These are phyloP conservation scores for Dendrophyllia cribrosa DNA, from an alignment of 64 coral and sea anemone genomes.

Conservation along the genomic window DNA sequence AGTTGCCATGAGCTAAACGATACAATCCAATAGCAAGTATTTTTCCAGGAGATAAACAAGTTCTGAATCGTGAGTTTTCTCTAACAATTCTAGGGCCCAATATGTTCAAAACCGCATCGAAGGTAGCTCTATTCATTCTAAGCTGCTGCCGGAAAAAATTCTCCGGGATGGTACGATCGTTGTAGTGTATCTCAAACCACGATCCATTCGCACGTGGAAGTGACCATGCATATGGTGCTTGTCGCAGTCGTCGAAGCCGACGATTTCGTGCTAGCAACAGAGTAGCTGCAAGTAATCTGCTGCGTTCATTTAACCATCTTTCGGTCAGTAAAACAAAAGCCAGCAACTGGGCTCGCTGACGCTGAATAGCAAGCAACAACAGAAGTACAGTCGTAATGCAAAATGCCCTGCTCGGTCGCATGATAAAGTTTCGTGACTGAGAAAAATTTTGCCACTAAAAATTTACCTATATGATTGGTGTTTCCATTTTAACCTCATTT, in stretches of 20 bases:
- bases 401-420: background rate
- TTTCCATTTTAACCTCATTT: background rate
- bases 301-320: conserved; percentile 25
- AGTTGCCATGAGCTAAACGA: conserved; percentile 47
- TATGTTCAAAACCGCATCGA: conserved; percentile 35
- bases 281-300: conserved; percentile 1
- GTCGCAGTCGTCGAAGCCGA: conserved; percentile 3
- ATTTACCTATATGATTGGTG: background rate
- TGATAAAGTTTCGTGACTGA: background rate
- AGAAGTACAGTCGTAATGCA: background rate
- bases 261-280: conserved; percentile 49
- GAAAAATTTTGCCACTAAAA: background rate
- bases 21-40: conserved; percentile 55
- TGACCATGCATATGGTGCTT: conserved; percentile 52
- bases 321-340: conserved; percentile 52
- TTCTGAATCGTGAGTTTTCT: conserved; percentile 28
- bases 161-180: conserved; percentile 56
- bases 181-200: no score
- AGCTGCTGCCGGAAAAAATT: conserved; percentile 46
- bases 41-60: conserved; percentile 22
- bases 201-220: no score
- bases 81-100: conserved; percentile 37
- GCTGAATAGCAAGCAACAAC: conserved; percentile 2
- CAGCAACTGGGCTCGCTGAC: background rate
- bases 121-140: conserved; percentile 40